Base-by-base conservation (phyloP, 35 echinoderm and acorn worm species). In the Lytechinus pictus region DNA sequence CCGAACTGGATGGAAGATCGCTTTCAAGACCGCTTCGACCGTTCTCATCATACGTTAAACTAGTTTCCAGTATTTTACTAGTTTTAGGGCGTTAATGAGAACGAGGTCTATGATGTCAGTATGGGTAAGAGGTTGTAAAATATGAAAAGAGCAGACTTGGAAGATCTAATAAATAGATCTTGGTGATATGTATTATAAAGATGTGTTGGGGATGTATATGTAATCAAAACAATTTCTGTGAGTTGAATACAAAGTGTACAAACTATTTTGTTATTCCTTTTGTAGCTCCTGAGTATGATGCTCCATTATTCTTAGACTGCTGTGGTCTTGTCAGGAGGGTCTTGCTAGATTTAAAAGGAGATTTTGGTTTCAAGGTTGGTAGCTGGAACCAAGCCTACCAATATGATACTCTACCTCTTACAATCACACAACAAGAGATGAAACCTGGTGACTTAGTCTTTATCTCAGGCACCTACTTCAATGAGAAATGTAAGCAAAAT, bases 341-440 rank as follows among this genome's bases (percentile, higher is more conserved):
- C 87, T 87, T 99, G 27, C 94, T 93, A 60, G 98, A 99, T 86
- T 89, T 99, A 27, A 99, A 97, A 86, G 96, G 98, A 87, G 98
- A 99, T 56, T 98, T 99, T 96, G 98, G 98, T 54, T 99, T 99
- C 86, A 95, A 91, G 3, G 89, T 99, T 10, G 98, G 96, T 21
- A 94, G 87, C 8, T 99, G 98, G 98, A 99, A 99, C 95, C 98
- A 99, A 86, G 97, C 98, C 16, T 99, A 99, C 89, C 98, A 98
- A 54, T 98, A 95, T 92, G 98, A 99, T 92, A 99, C 97, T 6
- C 91, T 99, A 9, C 98, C 98, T 2, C 96, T 96, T 52, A 95
- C 95, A 1, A 52, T 98, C 1, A 55, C 87, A 54, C 97, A 99
- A 54, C 79, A 95, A 66, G 94, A 97, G 21, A 99, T 99, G 98